Percentiles rank a stretch among this genome's conserved stretches.
Evolutionary conservation across 2,113 vertebrate species (phyloP).

Genomic region (Micronisus gabar): DNA sequence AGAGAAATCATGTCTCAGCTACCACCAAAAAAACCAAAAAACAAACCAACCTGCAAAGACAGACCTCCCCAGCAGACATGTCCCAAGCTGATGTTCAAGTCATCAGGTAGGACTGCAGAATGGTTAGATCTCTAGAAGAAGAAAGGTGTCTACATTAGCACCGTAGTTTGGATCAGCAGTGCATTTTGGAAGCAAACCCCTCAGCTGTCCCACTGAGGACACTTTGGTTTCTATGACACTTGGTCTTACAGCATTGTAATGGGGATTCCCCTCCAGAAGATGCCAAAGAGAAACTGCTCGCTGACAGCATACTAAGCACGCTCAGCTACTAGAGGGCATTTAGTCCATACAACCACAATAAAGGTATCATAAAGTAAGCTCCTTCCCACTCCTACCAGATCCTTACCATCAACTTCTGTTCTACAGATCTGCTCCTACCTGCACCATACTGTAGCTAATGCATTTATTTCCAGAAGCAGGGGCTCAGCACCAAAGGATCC

Average conservation of each 20-base stretch:
- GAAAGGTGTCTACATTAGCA: neutral
- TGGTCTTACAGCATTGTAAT: neutral
- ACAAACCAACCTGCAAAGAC: neutral
- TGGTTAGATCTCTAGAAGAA: neutral
- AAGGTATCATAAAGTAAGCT: neutral
- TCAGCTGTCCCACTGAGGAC: neutral
- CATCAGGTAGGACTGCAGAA: neutral
- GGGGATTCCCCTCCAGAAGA: neutral
- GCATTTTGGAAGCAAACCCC: neutral
- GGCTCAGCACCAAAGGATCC: neutral
- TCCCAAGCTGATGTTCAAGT: neutral
- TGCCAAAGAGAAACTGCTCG: neutral
- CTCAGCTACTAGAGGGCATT: fast-evolving
- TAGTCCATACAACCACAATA: neutral
- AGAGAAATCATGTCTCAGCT: neutral
- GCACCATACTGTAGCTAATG: neutral
- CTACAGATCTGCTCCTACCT: neutral
- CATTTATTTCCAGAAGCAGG: neutral
- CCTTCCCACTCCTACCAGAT: neutral
- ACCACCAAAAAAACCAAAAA: neutral
- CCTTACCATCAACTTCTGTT: neutral
- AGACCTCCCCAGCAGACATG: neutral
- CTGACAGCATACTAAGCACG: neutral
- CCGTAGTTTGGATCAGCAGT: neutral
- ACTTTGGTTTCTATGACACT: neutral